phyloP scores from a whole-genome alignment of 2,113 vertebrate species.

The Gyps fulvus region DNA sequence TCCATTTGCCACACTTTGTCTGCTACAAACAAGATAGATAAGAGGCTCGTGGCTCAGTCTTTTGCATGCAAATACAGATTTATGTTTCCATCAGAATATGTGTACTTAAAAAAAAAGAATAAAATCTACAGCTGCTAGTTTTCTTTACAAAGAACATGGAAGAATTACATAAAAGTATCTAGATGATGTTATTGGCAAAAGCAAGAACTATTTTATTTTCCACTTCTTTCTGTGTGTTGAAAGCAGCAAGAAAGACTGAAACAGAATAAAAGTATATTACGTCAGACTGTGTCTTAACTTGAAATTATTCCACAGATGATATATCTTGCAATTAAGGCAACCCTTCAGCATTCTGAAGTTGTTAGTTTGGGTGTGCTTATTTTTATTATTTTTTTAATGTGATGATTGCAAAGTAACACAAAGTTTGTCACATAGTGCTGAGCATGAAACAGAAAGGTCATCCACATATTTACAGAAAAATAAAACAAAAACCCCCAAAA shows the following conservation, averaged over 20 bases:
- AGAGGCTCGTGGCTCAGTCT: neutral
- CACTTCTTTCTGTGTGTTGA: neutral
- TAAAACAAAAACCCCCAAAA: neutral
- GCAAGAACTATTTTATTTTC: neutral
- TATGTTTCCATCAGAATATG: neutral
- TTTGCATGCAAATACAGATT: constrained; percentile 26
- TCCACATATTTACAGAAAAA: neutral
- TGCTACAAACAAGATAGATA: neutral
- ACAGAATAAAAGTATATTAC: neutral
- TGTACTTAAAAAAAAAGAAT: neutral
- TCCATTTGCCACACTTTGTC: neutral
- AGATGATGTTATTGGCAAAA: neutral
- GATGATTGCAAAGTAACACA: neutral
- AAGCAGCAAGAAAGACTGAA: neutral
- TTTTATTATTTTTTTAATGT: neutral
- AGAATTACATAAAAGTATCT: neutral
- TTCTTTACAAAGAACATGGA: neutral
- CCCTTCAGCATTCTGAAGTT: neutral
- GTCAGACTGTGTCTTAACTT: neutral
- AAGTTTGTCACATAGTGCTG: neutral
- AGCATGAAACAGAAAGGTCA: neutral
- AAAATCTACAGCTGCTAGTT: neutral
- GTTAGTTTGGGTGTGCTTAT: neutral
- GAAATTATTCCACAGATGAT: neutral
- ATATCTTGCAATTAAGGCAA: neutral